A percentile compares a stretch with the other conserved stretches of the same genome.
Evolutionary conservation across 2,888 invertebrate genomes (phyloP).

Genomic region (Alviniconcha strummeri): DNA sequence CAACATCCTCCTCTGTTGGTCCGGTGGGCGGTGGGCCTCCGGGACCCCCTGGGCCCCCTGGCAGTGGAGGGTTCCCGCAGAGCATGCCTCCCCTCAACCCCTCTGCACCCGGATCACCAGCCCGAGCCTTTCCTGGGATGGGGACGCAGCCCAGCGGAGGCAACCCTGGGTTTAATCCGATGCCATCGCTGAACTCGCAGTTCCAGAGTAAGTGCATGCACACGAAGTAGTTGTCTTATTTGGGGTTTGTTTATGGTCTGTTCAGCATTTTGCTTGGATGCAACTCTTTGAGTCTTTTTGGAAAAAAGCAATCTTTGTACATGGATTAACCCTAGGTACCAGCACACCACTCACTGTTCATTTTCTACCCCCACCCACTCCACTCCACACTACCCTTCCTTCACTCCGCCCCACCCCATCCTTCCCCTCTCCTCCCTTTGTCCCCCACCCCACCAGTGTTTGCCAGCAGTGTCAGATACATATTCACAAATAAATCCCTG

Average conservation of each 20-base stretch:
- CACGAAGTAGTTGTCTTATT: neutral
- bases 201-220: constrained; percentile 59
- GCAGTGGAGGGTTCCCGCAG: constrained; percentile 36
- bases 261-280: neutral
- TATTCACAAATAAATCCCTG: no score
- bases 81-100: constrained; percentile 38
- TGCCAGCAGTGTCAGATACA: no score
- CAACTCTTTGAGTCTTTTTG: no score
- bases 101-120: constrained; percentile 62
- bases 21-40: constrained; percentile 36
- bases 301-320: no score
- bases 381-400: no score
- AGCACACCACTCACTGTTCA: no score
- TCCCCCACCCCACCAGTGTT: no score
- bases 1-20: constrained; percentile 36
- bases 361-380: no score
- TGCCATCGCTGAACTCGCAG: constrained; percentile 64
- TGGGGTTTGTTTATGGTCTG: neutral
- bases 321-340: no score
- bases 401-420: no score
- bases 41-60: constrained; percentile 41
- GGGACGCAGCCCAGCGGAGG: constrained; percentile 42
- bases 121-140: constrained; percentile 62
- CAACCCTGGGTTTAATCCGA: constrained; percentile 39
- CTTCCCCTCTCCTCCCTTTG: no score